These are phyloP conservation scores for Enoplosus armatus DNA, from an alignment of 2,797 vertebrate species.

Conservation along the genomic window DNA sequence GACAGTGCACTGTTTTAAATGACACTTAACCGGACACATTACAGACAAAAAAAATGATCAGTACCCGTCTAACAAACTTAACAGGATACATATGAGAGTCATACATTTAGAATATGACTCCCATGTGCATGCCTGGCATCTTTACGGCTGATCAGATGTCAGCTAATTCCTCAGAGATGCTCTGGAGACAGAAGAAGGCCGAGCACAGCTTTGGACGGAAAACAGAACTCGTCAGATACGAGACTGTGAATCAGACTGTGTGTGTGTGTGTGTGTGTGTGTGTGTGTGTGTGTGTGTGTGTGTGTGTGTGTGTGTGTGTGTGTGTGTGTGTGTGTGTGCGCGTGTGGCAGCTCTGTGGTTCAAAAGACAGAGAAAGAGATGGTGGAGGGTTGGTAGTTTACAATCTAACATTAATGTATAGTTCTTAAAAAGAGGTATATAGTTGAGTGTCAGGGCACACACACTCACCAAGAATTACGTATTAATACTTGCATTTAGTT, in stretches of 20 bases:
- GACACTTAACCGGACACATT: conserved; percentile 21
- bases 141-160: conserved; percentile 59
- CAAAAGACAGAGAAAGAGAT: not conserved
- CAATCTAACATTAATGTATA: not conserved
- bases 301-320: no score
- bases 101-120: conserved; percentile 17
- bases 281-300: conserved; percentile 1
- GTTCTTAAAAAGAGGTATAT: not conserved
- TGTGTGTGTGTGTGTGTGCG: not conserved
- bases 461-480: not conserved
- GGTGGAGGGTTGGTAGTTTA: not conserved
- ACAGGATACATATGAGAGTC: conserved; percentile 29
- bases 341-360: not conserved
- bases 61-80: conserved; percentile 37
- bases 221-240: conserved; percentile 30
- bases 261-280: conserved; percentile 11
- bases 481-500: not conserved
- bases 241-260: conserved; percentile 26
- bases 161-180: conserved; percentile 61
- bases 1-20: conserved; percentile 12
- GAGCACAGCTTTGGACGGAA: conserved; percentile 38
- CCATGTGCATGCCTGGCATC: conserved; percentile 45
- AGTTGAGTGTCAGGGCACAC: not conserved
- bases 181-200: conserved; percentile 55
- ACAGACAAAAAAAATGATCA: conserved; percentile 26